Evolutionary conservation across 30 jellyfish, hydroid and myxozoan genomes (phyloP).

Genomic region (Hydra vulgaris): DNA sequence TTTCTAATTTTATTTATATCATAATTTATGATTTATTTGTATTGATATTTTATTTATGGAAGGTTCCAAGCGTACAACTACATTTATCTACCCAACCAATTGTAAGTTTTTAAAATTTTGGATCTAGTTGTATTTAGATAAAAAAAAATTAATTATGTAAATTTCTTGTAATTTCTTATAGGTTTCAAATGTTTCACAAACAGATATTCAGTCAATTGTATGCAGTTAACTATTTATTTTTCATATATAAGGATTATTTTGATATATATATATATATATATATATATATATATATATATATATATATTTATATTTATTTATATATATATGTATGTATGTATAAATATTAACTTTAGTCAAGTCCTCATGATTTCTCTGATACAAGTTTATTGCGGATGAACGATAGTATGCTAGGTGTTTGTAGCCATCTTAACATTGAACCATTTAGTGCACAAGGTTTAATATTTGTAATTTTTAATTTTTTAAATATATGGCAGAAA

Average conservation of each 20-base stretch:
- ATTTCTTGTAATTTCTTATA: not conserved
- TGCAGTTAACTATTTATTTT: not conserved
- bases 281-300: no score
- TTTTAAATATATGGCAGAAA: no score
- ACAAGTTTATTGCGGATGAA: not conserved
- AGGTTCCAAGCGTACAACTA: not conserved
- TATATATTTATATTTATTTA: no score
- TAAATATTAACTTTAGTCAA: no score
- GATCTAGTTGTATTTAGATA: not conserved
- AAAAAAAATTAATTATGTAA: no score
- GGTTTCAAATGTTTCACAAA: not conserved
- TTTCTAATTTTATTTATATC: no score
- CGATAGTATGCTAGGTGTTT: not conserved
- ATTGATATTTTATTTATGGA: not conserved
- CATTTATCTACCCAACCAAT: not conserved
- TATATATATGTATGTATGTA: not conserved
- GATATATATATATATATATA: no score
- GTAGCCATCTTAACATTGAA: not conserved
- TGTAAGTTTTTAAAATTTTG: not conserved
- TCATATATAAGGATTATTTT: not conserved
- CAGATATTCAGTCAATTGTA: not conserved
- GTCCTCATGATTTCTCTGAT: not conserved
- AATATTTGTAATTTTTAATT: not conserved
- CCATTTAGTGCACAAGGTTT: not conserved
- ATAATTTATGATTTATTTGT: not conserved